Percentiles rank a stretch among this genome's conserved stretches.
Evolutionary conservation across 2,888 invertebrate genomes (phyloP).

Genomic region (Gnatocerus cornutus): DNA sequence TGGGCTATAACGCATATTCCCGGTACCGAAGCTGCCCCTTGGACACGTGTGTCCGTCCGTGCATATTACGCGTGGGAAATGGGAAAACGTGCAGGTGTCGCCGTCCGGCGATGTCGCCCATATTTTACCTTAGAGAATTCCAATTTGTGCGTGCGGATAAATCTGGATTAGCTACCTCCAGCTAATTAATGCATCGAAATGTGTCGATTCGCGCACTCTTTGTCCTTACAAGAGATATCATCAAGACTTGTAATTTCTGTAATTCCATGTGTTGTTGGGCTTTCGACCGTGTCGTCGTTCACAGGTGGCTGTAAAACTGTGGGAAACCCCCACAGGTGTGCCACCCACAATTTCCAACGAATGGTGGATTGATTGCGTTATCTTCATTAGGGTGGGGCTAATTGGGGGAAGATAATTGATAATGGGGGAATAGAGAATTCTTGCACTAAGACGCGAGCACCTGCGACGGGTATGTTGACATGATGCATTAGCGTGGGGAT

Average conservation of each 20-base stretch:
- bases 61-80: conserved; percentile 56
- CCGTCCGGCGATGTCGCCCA: conserved; percentile 47
- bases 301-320: conserved; percentile 54
- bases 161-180: conserved; percentile 20
- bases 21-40: conserved; percentile 43
- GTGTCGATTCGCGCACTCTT: conserved; percentile 32
- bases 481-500: too few species aligned
- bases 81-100: conserved; percentile 56
- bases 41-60: conserved; percentile 57
- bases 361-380: conserved; percentile 25
- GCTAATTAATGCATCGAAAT: conserved; percentile 27
- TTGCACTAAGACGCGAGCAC: background rate
- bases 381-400: conserved; percentile 9
- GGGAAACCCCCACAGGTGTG: conserved; percentile 57
- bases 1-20: conserved; percentile 48
- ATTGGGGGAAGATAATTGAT: conserved; percentile 20
- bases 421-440: background rate
- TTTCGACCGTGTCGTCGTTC: conserved; percentile 49
- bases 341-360: conserved; percentile 46
- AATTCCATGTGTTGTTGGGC: conserved; percentile 47
- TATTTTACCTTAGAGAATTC: conserved; percentile 29
- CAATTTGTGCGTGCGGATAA: conserved; percentile 19
- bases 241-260: conserved; percentile 46
- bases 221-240: conserved; percentile 31
- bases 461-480: background rate